Evolutionary conservation across 2,888 invertebrate genomes (phyloP), one percentile per base, ranked within the genome.

Genomic region (Apomyelois bistriatella): DNA sequence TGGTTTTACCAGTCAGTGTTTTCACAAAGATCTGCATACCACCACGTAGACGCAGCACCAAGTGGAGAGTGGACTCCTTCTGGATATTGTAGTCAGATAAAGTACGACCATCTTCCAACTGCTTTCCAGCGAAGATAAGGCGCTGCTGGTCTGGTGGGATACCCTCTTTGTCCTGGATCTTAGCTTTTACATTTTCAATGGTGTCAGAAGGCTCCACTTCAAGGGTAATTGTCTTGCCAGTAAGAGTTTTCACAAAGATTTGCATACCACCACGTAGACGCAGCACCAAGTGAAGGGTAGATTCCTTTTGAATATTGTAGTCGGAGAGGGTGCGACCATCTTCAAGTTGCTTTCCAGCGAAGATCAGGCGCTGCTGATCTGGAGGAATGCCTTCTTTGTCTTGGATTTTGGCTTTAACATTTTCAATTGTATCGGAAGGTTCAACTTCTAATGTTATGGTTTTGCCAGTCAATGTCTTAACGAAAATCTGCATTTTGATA

Each of bases 361-460:
- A 71, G 55, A 71, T 71, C 16, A 68, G 51, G 32, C 70, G 59
- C 78, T 95, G 95, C 77, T 95, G 94, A 79, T 95, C 95, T 76
- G 93, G 93, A 59, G 94, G 94, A 77, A 94, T 94, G 65, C 94
- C 95, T 85, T 95, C 95, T 84, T 95, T 95, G 76, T 95, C 95
- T 81, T 95, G 95, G 74, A 95, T 95, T 80, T 95, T 95, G 41
- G 94, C 93, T 80, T 96, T 96, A 49, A 97, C 96, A 94, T 96
- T 96, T 90, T 97, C 96, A 72, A 97, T 96, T 8, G 95, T 95
- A 74, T 96, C 96, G 1, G 95, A 94, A 8, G 96, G 93, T 78
- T 96, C 96, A 58, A 95, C 95, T 91, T 96, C 95, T 65, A 96
- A 92, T 65, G 95, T 95, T 82, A 96, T 96, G 78, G 96, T 96